These are phyloP conservation scores for Rhagonycha fulva DNA, from an alignment of 2,888 invertebrate species.

Conservation along the genomic window DNA sequence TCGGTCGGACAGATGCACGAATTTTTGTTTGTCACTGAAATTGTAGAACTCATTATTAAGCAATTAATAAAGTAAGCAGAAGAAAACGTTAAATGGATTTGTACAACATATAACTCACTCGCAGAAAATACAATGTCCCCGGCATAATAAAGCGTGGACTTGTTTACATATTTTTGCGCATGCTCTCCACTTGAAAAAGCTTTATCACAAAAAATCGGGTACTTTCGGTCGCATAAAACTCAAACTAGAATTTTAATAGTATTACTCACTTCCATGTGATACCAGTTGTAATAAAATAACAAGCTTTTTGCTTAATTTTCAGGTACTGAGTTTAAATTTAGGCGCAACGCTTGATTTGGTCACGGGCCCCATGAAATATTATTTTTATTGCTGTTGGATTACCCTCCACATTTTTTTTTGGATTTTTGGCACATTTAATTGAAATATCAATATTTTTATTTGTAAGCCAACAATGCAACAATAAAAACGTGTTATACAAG, in stretches of 20 bases:
- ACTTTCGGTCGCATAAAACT: neutral
- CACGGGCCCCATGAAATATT: neutral
- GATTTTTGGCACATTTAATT: neutral
- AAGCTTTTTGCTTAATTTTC: neutral
- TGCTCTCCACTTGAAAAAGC: neutral
- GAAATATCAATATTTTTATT: neutral
- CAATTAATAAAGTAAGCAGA: neutral
- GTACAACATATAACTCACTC: neutral
- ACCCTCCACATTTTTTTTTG: neutral
- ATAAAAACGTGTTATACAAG: neutral
- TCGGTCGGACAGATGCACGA: neutral
- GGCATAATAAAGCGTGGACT: slow-evolving; percentile 1
- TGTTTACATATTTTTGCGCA: slow-evolving; percentile 3
- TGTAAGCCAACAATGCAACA: neutral
- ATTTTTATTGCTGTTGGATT: neutral
- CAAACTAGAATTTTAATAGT: neutral
- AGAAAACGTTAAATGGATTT: neutral
- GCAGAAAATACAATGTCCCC: neutral
- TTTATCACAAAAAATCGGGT: neutral
- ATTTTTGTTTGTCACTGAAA: neutral
- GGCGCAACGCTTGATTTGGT: neutral
- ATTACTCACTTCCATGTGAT: neutral
- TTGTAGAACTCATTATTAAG: neutral
- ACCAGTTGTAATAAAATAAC: neutral
- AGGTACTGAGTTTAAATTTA: neutral